Conservation (phyloP, 2,888 invertebrate species). For the Zygaena filipendulae region DNA sequence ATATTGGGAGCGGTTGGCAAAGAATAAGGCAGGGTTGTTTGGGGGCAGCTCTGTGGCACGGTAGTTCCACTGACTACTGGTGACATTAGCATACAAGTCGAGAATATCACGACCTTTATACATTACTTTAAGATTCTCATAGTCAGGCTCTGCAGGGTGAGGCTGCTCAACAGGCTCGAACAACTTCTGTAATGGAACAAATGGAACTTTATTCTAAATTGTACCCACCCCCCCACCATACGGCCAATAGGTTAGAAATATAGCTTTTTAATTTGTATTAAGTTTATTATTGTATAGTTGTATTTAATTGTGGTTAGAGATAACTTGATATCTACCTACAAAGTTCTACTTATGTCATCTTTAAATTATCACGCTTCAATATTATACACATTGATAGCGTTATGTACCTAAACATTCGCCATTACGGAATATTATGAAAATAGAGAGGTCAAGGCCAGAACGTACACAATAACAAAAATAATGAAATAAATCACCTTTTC, state of each 20-base stretch:
- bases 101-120: constrained; percentile 69
- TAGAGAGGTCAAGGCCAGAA: constrained; percentile 68
- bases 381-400: constrained; percentile 38
- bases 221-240: too few species aligned
- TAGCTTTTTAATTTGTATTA: constrained; percentile 2
- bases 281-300: too few species aligned
- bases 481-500: constrained; percentile 57
- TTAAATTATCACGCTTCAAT: too few species aligned
- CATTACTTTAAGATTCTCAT: constrained; percentile 47
- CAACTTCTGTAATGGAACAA: constrained; percentile 45
- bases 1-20: constrained; percentile 72
- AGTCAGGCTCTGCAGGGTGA: constrained; percentile 44
- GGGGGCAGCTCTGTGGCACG: constrained; percentile 64
- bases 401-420: constrained; percentile 51
- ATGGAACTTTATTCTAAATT: too few species aligned
- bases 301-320: too few species aligned
- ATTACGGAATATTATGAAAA: constrained; percentile 69
- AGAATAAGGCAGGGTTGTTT: constrained; percentile 67
- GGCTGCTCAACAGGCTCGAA: constrained; percentile 56
- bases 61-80: constrained; percentile 64
- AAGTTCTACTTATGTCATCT: too few species aligned
- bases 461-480: constrained; percentile 63
- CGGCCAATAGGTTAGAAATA: too few species aligned
- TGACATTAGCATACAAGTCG: constrained; percentile 67
- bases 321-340: too few species aligned